Percentiles rank a stretch among this genome's conserved stretches.
Conservation (phyloP, 2,113 vertebrate genomes). For the Corythoichthys haematopterus region DNA sequence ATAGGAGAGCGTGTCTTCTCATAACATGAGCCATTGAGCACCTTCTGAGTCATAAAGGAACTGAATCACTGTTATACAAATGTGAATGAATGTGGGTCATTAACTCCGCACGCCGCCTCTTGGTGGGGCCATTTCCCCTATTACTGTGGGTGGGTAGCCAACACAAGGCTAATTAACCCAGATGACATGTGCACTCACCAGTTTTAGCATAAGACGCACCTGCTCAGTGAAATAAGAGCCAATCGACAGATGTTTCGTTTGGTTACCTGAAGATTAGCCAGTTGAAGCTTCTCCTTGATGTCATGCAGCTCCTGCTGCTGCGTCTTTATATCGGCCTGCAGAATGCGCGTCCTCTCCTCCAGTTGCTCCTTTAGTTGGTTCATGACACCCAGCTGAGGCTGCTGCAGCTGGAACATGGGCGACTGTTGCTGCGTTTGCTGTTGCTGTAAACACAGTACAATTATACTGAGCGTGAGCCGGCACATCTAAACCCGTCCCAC, state of each 20-base stretch:
- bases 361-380: slow-evolving; percentile 84
- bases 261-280: slow-evolving; percentile 79
- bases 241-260: neutral
- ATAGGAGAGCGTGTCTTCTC: neutral
- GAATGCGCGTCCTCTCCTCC: slow-evolving; percentile 79
- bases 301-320: slow-evolving; percentile 81
- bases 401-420: slow-evolving; percentile 47
- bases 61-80: neutral
- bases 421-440: slow-evolving; percentile 35
- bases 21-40: neutral
- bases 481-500: too few species aligned
- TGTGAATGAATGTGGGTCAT: slow-evolving; percentile 1
- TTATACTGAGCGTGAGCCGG: neutral
- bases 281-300: slow-evolving; percentile 83
- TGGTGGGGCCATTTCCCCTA: slow-evolving; percentile 45
- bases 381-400: slow-evolving; percentile 80
- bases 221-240: neutral
- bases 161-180: slow-evolving; percentile 5
- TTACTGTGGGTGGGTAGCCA: slow-evolving; percentile 6
- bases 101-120: slow-evolving; percentile 30
- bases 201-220: neutral
- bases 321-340: slow-evolving; percentile 80
- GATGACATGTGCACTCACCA: neutral
- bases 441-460: slow-evolving; percentile 18
- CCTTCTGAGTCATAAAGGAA: neutral